These are phyloP conservation scores for Caenorhabditis imperialis DNA, from an alignment of 2,888 invertebrate genomes.

Conservation along the genomic window DNA sequence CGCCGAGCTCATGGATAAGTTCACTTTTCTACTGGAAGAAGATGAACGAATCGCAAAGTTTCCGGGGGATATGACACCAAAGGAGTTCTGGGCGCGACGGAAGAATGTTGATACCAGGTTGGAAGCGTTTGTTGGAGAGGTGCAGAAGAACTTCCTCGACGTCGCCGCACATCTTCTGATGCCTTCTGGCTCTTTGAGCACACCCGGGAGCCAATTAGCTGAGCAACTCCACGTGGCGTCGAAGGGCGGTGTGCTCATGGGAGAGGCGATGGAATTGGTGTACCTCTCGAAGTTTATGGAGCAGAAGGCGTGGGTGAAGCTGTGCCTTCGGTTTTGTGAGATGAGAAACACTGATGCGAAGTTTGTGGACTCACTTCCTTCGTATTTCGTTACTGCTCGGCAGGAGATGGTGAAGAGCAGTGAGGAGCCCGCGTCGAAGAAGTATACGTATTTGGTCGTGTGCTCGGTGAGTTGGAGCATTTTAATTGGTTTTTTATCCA, in stretches of 20 bases:
- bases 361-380: slow-evolving; percentile 9
- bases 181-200: slow-evolving; percentile 35
- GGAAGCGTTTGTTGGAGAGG: slow-evolving; percentile 25
- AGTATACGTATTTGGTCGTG: slow-evolving; percentile 42
- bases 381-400: not conserved
- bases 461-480: slow-evolving; percentile 37
- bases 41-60: slow-evolving; percentile 44
- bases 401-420: not conserved
- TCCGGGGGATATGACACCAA: slow-evolving; percentile 38
- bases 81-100: slow-evolving; percentile 42
- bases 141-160: slow-evolving; percentile 35
- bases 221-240: slow-evolving; percentile 4
- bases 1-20: slow-evolving; percentile 44
- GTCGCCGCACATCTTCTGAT: slow-evolving; percentile 30
- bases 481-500: no score
- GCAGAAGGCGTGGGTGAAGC: slow-evolving; percentile 19
- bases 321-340: slow-evolving; percentile 34
- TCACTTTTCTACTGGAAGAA: slow-evolving; percentile 28
- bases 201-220: not conserved
- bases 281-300: slow-evolving; percentile 29
- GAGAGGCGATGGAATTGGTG: slow-evolving; percentile 49
- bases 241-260: slow-evolving; percentile 14
- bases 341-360: slow-evolving; percentile 21
- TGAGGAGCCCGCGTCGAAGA: slow-evolving; percentile 3
- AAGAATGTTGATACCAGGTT: slow-evolving; percentile 38